Percentiles rank a stretch among this genome's conserved stretches.
phyloP scores from a whole-genome alignment of 2,113 vertebrate genomes.

The Echinops telfairi region DNA sequence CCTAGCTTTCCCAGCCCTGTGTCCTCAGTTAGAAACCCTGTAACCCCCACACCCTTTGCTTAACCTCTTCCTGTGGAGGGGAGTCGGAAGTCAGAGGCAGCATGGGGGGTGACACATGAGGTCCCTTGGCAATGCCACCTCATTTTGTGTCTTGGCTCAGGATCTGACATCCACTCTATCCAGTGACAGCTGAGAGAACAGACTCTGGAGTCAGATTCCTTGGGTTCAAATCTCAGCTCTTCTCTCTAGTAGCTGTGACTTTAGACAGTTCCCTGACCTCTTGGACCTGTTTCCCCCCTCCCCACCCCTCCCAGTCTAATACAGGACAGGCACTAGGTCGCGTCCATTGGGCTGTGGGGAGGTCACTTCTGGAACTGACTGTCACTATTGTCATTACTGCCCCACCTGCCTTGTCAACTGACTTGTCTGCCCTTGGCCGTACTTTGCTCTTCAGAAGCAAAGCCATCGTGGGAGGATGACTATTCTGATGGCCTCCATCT shows the following conservation, averaged over 20 bases:
- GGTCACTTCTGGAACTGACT: neutral
- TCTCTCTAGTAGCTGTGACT: neutral
- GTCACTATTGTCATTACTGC: no score
- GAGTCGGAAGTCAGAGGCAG: neutral
- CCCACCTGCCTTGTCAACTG: rapidly evolving
- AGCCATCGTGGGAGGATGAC: neutral
- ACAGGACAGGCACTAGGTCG: neutral
- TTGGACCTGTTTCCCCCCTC: neutral
- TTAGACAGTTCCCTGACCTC: neutral
- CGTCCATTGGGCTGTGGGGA: neutral
- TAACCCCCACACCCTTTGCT: neutral
- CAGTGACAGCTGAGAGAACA: neutral
- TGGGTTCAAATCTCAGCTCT: neutral
- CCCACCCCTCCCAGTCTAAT: neutral
- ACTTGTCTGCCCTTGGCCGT: neutral
- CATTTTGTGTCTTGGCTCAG: no score
- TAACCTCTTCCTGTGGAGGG: neutral
- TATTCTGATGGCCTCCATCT: neutral
- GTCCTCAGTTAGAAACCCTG: neutral
- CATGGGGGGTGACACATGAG: no score
- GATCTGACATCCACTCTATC: neutral
- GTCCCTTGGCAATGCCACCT: rapidly evolving
- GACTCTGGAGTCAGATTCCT: neutral
- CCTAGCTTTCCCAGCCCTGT: neutral
- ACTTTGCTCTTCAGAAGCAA: neutral